phyloP scores from a whole-genome alignment of 35 echinoderm and acorn worm genomes.

The Apostichopus californicus region DNA sequence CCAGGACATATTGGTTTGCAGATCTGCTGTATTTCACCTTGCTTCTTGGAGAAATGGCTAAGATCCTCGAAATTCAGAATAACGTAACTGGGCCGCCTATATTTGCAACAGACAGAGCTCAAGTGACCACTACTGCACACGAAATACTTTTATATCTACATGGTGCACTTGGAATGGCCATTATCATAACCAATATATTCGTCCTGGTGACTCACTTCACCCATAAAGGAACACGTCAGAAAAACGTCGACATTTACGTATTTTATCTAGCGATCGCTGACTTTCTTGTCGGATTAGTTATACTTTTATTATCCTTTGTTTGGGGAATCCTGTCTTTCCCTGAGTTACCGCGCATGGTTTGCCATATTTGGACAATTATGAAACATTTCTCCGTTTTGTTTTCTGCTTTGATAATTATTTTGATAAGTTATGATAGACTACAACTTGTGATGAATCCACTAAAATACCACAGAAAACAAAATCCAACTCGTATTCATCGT shows the following conservation, averaged over 20 bases:
- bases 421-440: neutral
- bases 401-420: neutral
- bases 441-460: neutral
- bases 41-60: too few relatives aligned
- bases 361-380: neutral
- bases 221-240: neutral
- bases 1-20: too few relatives aligned
- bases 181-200: neutral
- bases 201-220: neutral
- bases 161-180: neutral
- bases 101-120: too few relatives aligned
- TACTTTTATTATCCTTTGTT: neutral
- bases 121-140: too few relatives aligned
- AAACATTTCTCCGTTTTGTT: neutral
- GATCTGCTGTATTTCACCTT: too few relatives aligned
- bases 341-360: neutral
- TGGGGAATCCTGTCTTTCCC: neutral
- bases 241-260: neutral
- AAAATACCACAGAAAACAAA: neutral
- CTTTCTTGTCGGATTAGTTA: neutral
- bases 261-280: slow-evolving; percentile 24
- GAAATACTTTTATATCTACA: neutral
- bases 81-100: too few relatives aligned
- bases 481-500: neutral
- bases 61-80: too few relatives aligned